Evolutionary conservation across 2,797 vertebrate species (phyloP), one percentile per base, ranked within the genome.

Genomic region (Tadarida brasiliensis): DNA sequence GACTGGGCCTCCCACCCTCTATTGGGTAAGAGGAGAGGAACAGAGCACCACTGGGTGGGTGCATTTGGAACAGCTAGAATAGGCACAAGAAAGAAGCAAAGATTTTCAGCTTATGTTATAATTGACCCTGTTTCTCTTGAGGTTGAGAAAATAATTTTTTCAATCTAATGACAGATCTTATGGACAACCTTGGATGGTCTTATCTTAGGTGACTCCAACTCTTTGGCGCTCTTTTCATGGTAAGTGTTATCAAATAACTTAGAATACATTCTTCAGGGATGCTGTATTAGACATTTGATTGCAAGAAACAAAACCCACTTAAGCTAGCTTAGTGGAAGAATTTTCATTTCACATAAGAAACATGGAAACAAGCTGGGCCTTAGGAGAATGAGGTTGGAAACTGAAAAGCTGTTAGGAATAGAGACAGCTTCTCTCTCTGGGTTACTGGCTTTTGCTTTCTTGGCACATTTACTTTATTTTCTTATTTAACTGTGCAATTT

Each of bases 271-370:
- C 26, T 88, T 83, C 11, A 85, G 28, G 44, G 30, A 35, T 83
- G 44, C 26, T 76, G 9, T 35, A 28, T 24, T 49, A 71, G 28
- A 63, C 11, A 20, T 92, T 93, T 76, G 54, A 68, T 14, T 90
- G 24, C 39, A 80, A 80, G 30, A 17, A 78, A 87, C 11, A 83
- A 94, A 87, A 39, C 28, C 3, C 35, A 65, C n/a, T 51, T 81
- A 80, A 44, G 15, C 71, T 74, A 68, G 15, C 33, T 87, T 39
- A 54, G 30, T 26, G 35, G 89, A 94, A 76, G 4, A 24, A 71
- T 67, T 49, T 93, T 96, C 91, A 68, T 57, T 94, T 95, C 77
- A 54, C 39, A 49, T 15, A 74, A 74, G 19, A 83, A 81, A 73
- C 16, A 47, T 12, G 17, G 39, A 88, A 94, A 90, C 7, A 93